These are phyloP conservation scores for Pseudococcus jackbeardsleyi DNA, from an alignment of 2,888 invertebrate genomes.

Conservation along the genomic window DNA sequence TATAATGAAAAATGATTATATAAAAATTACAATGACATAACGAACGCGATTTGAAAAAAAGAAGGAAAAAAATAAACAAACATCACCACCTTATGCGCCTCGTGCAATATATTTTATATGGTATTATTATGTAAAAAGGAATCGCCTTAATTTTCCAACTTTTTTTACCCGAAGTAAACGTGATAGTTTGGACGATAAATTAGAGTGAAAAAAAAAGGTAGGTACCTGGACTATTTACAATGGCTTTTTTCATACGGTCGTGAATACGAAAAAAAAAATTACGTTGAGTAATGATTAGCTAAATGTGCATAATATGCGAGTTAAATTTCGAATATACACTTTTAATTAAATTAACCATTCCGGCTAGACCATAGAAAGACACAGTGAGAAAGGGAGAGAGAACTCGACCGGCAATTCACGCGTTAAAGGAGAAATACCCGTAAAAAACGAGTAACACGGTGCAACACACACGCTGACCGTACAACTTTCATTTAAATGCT, in stretches of 20 bases:
- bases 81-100: background rate
- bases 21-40: conserved; percentile 55
- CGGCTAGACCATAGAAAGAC: conserved; percentile 1
- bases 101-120: background rate
- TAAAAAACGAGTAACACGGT: conserved; percentile 35
- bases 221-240: background rate
- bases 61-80: background rate
- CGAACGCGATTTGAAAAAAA: background rate
- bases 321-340: conserved; percentile 32
- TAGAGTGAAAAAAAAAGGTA: background rate
- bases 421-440: conserved; percentile 38
- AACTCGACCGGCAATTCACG: conserved; percentile 7
- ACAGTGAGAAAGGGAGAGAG: background rate
- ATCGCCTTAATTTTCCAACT: conserved; percentile 22
- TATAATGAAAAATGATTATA: conserved; percentile 46
- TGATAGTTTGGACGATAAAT: background rate
- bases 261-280: conserved; percentile 17
- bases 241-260: background rate
- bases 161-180: conserved; percentile 16
- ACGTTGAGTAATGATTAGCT: conserved; percentile 35
- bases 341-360: conserved; percentile 45
- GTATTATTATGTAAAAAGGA: conserved; percentile 40
- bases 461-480: background rate
- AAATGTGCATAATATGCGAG: conserved; percentile 34
- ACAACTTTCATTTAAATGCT: conserved; percentile 37